phyloP scores from a whole-genome alignment of 2,888 invertebrate species.

The Aphrophora alni region DNA sequence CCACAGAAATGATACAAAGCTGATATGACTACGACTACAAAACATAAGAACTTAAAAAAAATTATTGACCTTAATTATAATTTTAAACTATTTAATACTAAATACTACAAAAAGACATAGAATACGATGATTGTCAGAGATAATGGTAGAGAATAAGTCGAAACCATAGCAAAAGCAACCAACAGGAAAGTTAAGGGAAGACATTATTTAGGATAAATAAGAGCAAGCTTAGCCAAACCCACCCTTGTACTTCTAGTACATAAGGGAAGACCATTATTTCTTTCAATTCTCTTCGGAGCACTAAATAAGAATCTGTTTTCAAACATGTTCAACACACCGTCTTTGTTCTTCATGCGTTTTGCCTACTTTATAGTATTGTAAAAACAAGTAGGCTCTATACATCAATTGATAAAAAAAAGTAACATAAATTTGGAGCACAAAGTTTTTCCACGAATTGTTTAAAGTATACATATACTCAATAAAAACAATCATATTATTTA shows the following conservation, averaged over 20 bases:
- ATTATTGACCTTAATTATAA: neutral
- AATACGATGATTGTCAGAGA: neutral
- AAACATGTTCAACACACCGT: neutral
- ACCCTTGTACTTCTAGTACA: neutral
- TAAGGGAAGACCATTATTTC: neutral
- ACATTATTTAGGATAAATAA: neutral
- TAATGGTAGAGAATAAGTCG: neutral
- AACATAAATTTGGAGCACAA: too few species aligned
- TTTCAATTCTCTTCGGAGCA: neutral
- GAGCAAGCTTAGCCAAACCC: neutral
- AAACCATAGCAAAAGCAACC: neutral
- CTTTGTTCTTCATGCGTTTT: neutral
- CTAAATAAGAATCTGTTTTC: slow-evolving; percentile 6
- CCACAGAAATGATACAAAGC: too few species aligned
- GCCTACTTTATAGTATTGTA: neutral
- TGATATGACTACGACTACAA: too few species aligned
- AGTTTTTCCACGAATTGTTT: too few species aligned
- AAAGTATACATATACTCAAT: too few species aligned
- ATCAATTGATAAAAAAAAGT: neutral
- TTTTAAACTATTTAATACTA: neutral
- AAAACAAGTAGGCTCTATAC: neutral
- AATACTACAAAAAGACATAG: neutral
- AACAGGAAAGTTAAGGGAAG: neutral
- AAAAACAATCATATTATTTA: too few species aligned
- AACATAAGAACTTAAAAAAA: too few species aligned